These are phyloP conservation scores for Deladenus siricidicola DNA, from an alignment of 2,888 invertebrate genomes.

Conservation along the genomic window DNA sequence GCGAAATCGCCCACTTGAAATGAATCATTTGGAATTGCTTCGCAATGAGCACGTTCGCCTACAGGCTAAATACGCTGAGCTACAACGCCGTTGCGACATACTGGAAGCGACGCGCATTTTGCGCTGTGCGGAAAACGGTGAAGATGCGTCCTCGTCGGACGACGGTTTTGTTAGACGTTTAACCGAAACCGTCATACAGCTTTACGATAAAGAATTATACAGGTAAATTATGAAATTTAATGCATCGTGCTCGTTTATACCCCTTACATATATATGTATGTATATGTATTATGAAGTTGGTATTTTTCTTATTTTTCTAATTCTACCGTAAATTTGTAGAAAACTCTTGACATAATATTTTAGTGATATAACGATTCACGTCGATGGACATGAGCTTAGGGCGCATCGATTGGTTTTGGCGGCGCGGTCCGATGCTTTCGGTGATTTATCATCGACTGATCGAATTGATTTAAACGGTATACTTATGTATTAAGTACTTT, in stretches of 20 bases:
- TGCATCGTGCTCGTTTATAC: too few relatives aligned
- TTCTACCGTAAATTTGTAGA: not conserved
- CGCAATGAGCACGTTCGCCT: slow-evolving; percentile 13
- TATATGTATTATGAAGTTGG: not conserved
- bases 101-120: slow-evolving; percentile 7
- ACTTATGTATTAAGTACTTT: not conserved
- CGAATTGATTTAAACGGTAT: slow-evolving; percentile 61
- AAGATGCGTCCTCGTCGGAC: not conserved
- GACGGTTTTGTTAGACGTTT: slow-evolving; percentile 69
- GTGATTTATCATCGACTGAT: slow-evolving; percentile 63
- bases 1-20: not conserved
- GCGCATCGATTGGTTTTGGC: slow-evolving; percentile 83
- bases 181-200: slow-evolving; percentile 70
- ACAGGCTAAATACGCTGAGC: slow-evolving; percentile 15
- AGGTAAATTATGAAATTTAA: slow-evolving; percentile 55
- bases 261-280: too few relatives aligned
- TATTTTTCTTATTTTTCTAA: not conserved
- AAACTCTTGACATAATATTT: slow-evolving; percentile 2
- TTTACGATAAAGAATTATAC: slow-evolving; percentile 67
- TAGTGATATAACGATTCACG: slow-evolving; percentile 71
- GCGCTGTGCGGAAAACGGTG: not conserved
- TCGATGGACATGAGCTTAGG: slow-evolving; percentile 67
- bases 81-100: slow-evolving; percentile 16
- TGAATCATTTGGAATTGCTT: slow-evolving; percentile 10
- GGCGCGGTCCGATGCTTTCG: slow-evolving; percentile 80